A percentile compares a stretch with the other conserved stretches of the same genome.
Conservation (phyloP, 2,113 vertebrate species). For the Neomonachus schauinslandi region DNA sequence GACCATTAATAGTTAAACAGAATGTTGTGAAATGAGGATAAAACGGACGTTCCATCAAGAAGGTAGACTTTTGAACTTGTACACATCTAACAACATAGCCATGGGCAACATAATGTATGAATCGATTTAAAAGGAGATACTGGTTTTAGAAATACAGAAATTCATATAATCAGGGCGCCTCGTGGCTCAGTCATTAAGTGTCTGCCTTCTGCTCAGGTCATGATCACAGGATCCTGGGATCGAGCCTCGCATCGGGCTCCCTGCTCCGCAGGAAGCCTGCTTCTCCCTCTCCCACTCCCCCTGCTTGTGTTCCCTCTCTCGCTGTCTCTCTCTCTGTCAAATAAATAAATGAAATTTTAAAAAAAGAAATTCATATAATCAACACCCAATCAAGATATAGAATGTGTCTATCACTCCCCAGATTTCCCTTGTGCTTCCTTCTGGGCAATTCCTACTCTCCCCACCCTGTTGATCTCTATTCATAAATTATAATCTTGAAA, state of each 20-base stretch:
- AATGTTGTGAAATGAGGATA: background rate
- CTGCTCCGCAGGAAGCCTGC: too few relatives aligned
- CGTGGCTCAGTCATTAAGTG: too few relatives aligned
- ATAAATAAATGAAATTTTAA: too few relatives aligned
- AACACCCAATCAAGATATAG: background rate
- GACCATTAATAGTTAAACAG: background rate
- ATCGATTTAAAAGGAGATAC: background rate
- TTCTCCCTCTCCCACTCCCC: too few relatives aligned
- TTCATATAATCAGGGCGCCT: background rate
- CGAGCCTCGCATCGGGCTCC: too few relatives aligned
- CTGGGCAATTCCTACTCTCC: background rate
- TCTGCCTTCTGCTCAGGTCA: too few relatives aligned
- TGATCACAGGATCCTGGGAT: too few relatives aligned
- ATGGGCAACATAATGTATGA: background rate
- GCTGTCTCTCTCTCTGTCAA: too few relatives aligned
- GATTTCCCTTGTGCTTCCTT: background rate
- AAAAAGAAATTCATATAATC: background rate
- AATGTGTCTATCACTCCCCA: background rate
- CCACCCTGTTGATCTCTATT: background rate
- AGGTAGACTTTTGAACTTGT: background rate
- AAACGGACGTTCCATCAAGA: background rate
- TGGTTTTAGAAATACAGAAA: background rate
- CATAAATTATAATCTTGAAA: background rate
- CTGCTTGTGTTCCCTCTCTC: too few relatives aligned
- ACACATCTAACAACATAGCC: background rate